Base-by-base conservation (phyloP, 1,140 invertebrate genomes). In the Thalassaphorura encarpata region DNA sequence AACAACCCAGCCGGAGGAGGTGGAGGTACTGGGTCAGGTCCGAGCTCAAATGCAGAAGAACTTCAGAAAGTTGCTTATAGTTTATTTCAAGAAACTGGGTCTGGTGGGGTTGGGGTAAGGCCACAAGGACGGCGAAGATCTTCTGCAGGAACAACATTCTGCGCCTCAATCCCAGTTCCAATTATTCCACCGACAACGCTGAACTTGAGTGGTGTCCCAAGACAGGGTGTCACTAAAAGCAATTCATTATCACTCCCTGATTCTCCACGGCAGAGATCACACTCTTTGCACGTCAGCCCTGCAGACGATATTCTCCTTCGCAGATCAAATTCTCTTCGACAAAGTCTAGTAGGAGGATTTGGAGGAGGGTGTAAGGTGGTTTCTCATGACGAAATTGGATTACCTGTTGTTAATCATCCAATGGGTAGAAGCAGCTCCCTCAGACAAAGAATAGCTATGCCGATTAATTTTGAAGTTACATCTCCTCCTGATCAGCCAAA, bases 191-290 rank as follows among this genome's bases (percentile, higher is more conserved):
- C 16, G 15, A n/a, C 2, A 33, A 43, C 18, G 49, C 27, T 43
- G 19, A 3, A 2, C n/a, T n/a, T 1, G 36, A 72, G 49, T n/a
- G 24, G 15, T 29, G 4, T 66, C 74, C 70, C 56, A 68, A 77
- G 50, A 79, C 82, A 69, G 76, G 78, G 62, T 75, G 60, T 67
- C 11, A 52, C 64, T 16, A 90, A 90, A 72, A 85, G 86, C n/a
- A 90, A 89, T 72, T 89, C 87, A 36, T 76, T 90, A 58, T 89
- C 86, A 43, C 73, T 90, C 54, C 88, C 87, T 24, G 87, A 91
- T 70, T 89, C 85, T 69, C 87, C 86, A 29, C 77, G 87, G 21
- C 84, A 85, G 41, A 75, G 87, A 58, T 89, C 87, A 36, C 89
- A 90, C 71, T 90, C 87, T 11, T 74, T 91, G 40, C 76, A 87